Percentiles rank a stretch among this genome's conserved stretches.
Conservation (phyloP, 2,113 vertebrate genomes). For the Xiphophorus hellerii region DNA sequence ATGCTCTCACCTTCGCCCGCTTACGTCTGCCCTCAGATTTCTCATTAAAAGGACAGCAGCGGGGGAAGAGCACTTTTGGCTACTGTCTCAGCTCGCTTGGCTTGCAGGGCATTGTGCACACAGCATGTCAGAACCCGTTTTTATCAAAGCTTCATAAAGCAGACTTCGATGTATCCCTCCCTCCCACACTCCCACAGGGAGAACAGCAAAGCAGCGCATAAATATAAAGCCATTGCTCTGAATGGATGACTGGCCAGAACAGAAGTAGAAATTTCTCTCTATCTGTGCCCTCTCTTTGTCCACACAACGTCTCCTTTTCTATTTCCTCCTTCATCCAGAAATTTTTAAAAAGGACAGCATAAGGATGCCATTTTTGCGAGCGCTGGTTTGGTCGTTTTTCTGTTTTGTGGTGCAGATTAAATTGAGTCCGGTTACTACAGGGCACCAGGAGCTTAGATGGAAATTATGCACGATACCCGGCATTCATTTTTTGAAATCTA, state of each 20-base stretch:
- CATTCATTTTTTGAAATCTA: not conserved
- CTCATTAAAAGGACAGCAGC: constrained; percentile 43
- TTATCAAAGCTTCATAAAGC: constrained; percentile 55
- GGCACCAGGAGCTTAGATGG: constrained; percentile 37
- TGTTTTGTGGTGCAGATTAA: constrained; percentile 19
- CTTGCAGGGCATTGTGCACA: constrained; percentile 55
- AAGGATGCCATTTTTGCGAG: constrained; percentile 36
- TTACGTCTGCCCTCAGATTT: constrained; percentile 36
- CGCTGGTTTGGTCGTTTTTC: constrained; percentile 13
- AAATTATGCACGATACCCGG: constrained; percentile 16
- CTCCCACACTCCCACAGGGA: constrained; percentile 32
- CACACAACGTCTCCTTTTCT: constrained; percentile 27
- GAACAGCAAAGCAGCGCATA: constrained; percentile 31
- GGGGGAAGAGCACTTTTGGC: constrained; percentile 49
- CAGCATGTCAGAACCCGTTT: constrained; percentile 66
- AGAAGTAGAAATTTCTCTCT: constrained; percentile 30
- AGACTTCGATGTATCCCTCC: constrained; percentile 32
- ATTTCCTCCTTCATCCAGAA: constrained; percentile 23
- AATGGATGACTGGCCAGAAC: constrained; percentile 45
- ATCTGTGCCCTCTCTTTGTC: constrained; percentile 14
- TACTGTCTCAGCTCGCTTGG: constrained; percentile 43
- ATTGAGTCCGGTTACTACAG: constrained; percentile 57
- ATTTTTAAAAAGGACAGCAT: constrained; percentile 31
- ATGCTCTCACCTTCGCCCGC: constrained; percentile 60
- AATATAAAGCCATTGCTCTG: constrained; percentile 16